These are phyloP conservation scores for Vanacampus margaritifer DNA, from an alignment of 2,113 vertebrate species.

Conservation along the genomic window DNA sequence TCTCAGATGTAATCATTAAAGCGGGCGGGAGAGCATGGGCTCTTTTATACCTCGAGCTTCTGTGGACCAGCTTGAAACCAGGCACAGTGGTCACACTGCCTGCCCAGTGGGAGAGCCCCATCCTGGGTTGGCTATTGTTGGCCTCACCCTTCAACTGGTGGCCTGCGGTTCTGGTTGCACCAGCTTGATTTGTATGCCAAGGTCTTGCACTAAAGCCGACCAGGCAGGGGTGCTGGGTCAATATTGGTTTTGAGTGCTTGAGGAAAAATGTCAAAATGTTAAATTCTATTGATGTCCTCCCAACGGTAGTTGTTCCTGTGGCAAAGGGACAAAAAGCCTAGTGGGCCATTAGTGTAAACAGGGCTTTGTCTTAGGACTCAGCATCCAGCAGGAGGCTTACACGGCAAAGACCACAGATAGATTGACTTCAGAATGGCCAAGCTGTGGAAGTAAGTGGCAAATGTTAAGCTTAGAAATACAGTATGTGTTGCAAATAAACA, in stretches of 20 bases:
- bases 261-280: constrained; percentile 78
- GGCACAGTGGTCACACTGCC: constrained; percentile 59
- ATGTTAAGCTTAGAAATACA: constrained; percentile 43
- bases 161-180: constrained; percentile 65
- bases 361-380: constrained; percentile 78
- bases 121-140: constrained; percentile 68
- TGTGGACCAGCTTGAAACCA: constrained; percentile 70
- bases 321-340: constrained; percentile 55
- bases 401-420: constrained; percentile 66
- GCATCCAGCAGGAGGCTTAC: constrained; percentile 68
- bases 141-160: constrained; percentile 67
- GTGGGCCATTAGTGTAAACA: constrained; percentile 82
- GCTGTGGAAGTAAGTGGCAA: constrained; percentile 50
- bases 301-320: constrained; percentile 75
- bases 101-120: constrained; percentile 60
- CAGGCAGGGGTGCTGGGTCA: constrained; percentile 74
- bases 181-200: constrained; percentile 74
- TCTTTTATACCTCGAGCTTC: constrained; percentile 66
- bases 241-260: constrained; percentile 79
- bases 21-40: constrained; percentile 55
- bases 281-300: constrained; percentile 72
- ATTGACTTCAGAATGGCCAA: constrained; percentile 61
- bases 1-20: constrained; percentile 67
- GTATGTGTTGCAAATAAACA: not conserved
- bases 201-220: constrained; percentile 74